Evolutionary conservation across 2,797 vertebrate species (phyloP), one percentile per base, ranked within the genome.

Genomic region (Apogon talboti): DNA sequence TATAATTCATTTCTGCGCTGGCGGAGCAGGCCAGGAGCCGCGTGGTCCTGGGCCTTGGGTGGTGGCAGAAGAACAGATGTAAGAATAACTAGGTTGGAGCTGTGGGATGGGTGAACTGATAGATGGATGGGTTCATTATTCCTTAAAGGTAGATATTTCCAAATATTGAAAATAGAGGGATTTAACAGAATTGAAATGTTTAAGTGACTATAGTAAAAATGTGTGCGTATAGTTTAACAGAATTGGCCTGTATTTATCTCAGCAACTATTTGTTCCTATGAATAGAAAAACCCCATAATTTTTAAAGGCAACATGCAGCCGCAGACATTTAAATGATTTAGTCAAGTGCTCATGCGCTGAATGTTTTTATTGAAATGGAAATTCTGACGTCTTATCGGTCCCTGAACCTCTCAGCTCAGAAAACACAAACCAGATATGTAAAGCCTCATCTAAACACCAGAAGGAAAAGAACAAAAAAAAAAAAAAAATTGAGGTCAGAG

Each of bases 1-100:
- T 92, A 74, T 88, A 94, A 94, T 95, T 96, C 94, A 89, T 95
- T 95, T 96, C 95, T 94, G 87, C 91, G 84, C 91, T 91, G 76
- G 76, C 79, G 84, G 76, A 83, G 77, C 63, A 85, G 81, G 78
- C 74, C 83, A 78, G 76, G 64, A 71, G 70, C 64, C 71, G 68
- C 3, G 52, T 62, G 76, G 78, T 51, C 10, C 50, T 77, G 75
- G 83, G 83, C 73, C 33, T 56, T 74, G 71, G 59, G 64, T 78
- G 79, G 78, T 63, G 63, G 63, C 74, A 71, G 74, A 79, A 81
- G 75, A 68, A 68, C 59, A 69, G 70, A 51, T 42, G 42, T n/a
- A 51, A 18, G n/a, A 12, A 49, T 1, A 45, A 43, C 42, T 28
- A 66, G 43, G 79, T 57, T 35, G 33, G 55, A 61, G 4, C 38